Evolutionary conservation across 2,888 invertebrate genomes (phyloP).

Genomic region (Orchesellides sinensis): DNA sequence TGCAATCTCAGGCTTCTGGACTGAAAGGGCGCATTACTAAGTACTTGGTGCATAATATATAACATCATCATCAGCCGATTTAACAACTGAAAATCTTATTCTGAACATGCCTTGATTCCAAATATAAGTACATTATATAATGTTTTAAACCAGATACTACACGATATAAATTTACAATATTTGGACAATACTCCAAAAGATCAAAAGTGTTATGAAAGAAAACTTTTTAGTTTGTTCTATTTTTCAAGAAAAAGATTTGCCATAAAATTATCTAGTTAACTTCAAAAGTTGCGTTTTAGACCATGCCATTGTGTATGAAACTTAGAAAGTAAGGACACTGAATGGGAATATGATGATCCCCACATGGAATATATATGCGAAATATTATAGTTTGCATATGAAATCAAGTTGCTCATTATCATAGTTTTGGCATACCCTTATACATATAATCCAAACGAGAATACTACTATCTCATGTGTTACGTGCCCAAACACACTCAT

Average conservation of each 20-base stretch:
- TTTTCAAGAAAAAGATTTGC: background rate
- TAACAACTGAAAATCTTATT: too few species aligned
- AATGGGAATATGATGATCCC: constrained; percentile 11
- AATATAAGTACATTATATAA: too few species aligned
- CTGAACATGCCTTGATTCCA: too few species aligned
- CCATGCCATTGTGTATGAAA: background rate
- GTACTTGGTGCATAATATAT: too few species aligned
- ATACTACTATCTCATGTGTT: background rate
- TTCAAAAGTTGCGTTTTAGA: background rate
- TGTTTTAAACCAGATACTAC: too few species aligned
- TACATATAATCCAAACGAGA: background rate
- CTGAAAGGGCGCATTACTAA: too few species aligned
- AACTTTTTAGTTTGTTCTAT: background rate
- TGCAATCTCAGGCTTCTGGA: background rate
- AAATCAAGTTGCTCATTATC: constrained; percentile 23
- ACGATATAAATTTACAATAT: too few species aligned
- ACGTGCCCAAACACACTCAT: background rate
- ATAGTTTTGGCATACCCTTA: background rate
- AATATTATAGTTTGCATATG: constrained; percentile 23
- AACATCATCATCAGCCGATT: too few species aligned
- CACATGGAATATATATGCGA: constrained; percentile 12
- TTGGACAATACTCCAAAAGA: too few species aligned
- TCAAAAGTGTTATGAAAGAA: constrained; percentile 17
- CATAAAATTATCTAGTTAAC: constrained; percentile 3
- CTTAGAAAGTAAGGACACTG: background rate